Base-by-base conservation (phyloP, 2,113 vertebrate species). In the Corydoras maculifer region DNA sequence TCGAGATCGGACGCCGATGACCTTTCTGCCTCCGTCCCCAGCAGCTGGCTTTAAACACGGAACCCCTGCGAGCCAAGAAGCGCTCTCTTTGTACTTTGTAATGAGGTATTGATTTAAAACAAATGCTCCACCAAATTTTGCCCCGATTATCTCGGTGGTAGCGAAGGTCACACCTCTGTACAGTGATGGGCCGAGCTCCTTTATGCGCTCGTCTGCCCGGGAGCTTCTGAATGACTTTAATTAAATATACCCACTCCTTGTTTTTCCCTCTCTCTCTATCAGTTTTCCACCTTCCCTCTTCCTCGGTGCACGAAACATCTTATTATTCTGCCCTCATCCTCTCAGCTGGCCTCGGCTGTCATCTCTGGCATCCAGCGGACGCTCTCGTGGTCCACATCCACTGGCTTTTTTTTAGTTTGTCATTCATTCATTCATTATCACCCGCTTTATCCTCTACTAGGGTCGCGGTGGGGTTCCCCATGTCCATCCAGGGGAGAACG, bases 41-140 rank as follows among this genome's bases (percentile, higher is more conserved):
- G 86, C 89, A 92, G 88, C 87, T 87, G 87, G 90, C 90, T 91
- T 72, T 89, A 92, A 92, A 94, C 93, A 93, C 93, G 93, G 90
- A 90, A 88, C 90, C 91, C 91, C 87, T 87, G 90, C 91, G 80
- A 93, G 87, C 86, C 83, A 83, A 85, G 89, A 91, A 84, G 86
- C 91, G 92, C 91, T 95, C 93, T 93, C 93, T 95, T 97, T 97
- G 93, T 97, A 94, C 91, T 94, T 98, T 92, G 94, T 99, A 99
- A 98, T 99, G 95, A 98, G 93, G 97, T 99, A 99, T 98, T 98
- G 94, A 98, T 98, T 95, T 93, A 92, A 98, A 98, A 97, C 95
- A 98, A 25, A 96, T 97, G 91, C 85, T 88, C 88, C 89, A 90
- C 90, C 90, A 94, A 96, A 78, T 83, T 79, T 82, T 74, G 70